phyloP scores from a whole-genome alignment of 2,113 vertebrate species.

The Chelonoidis abingdonii region DNA sequence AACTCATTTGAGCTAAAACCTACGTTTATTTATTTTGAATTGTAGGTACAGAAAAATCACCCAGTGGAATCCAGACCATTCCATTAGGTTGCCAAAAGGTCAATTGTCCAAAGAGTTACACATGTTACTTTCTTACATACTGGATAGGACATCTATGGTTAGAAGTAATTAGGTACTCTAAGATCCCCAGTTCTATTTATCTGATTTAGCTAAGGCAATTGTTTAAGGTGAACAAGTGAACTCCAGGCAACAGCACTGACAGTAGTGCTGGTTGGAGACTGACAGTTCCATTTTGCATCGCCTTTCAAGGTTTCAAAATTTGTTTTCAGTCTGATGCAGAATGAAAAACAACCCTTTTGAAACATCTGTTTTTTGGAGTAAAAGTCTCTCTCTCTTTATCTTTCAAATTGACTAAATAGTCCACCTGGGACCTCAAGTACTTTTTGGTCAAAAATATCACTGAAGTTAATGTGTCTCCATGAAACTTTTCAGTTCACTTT shows the following conservation, averaged over 20 bases:
- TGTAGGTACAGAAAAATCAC: not conserved
- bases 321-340: not conserved
- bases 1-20: not conserved
- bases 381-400: not conserved
- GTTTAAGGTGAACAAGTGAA: not conserved
- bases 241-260: not conserved
- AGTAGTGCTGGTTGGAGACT: not conserved
- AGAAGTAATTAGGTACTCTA: not conserved
- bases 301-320: not conserved
- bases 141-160: not conserved
- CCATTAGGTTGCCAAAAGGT: conserved; percentile 27
- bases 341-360: not conserved
- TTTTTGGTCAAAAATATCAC: not conserved
- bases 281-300: not conserved
- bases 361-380: not conserved
- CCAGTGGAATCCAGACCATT: not conserved
- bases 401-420: not conserved
- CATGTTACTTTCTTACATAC: conserved; percentile 57
- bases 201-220: not conserved
- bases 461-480: not conserved
- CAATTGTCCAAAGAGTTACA: conserved; percentile 34
- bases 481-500: not conserved
- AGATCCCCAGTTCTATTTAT: not conserved
- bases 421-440: not conserved
- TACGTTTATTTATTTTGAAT: not conserved